These are phyloP conservation scores for Limenitis camilla DNA, from an alignment of 2,888 invertebrate species.

Conservation along the genomic window DNA sequence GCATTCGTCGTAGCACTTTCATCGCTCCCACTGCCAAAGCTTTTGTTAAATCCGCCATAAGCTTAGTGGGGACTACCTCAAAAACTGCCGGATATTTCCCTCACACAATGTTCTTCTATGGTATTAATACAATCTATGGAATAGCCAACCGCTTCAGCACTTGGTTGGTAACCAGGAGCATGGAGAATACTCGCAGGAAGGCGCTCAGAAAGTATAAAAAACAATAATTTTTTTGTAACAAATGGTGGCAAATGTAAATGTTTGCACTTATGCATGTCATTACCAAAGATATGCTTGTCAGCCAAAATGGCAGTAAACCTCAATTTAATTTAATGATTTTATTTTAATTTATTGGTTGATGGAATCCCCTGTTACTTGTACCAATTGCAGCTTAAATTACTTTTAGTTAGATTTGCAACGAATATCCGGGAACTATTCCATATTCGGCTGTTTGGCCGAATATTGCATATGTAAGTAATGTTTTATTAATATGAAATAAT, in stretches of 20 bases:
- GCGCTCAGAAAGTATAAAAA: conserved; percentile 71
- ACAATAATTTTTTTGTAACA: conserved; percentile 40
- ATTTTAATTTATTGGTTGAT: background rate
- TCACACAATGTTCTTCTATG: conserved; percentile 75
- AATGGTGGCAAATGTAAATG: conserved; percentile 1
- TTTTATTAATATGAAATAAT: no score
- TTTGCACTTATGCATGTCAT: conserved; percentile 8
- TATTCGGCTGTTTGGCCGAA: no score
- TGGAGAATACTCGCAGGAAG: conserved; percentile 78
- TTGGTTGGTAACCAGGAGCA: conserved; percentile 77
- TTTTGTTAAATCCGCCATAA: conserved; percentile 82
- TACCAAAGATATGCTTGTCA: conserved; percentile 15
- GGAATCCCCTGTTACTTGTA: background rate
- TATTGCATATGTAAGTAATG: no score
- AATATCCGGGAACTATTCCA: no score
- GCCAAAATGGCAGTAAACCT: background rate
- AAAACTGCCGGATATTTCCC: conserved; percentile 85
- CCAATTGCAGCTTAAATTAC: no score
- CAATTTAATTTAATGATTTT: background rate
- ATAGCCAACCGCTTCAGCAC: conserved; percentile 71
- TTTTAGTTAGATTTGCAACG: no score
- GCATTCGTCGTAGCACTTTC: conserved; percentile 81
- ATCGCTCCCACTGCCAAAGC: conserved; percentile 84
- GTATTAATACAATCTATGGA: conserved; percentile 61
- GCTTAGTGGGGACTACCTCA: conserved; percentile 79